Evolutionary conservation across 2,797 vertebrate genomes (phyloP), one percentile per base, ranked within the genome.

Genomic region (Nannoperca obscura): DNA sequence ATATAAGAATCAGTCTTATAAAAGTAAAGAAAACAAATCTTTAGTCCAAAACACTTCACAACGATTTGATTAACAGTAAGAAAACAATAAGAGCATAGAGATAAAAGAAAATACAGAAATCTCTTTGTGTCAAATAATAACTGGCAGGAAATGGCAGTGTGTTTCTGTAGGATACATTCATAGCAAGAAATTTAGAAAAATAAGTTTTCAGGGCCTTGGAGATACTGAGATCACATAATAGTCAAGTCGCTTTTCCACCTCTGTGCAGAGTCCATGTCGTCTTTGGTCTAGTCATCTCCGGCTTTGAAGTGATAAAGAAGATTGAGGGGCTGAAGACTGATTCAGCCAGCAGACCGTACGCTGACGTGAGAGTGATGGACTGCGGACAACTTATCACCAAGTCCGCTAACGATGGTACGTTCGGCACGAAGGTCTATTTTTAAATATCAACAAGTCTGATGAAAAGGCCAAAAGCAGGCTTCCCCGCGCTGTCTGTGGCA

Each of bases 291-390:
- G 96, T 99, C 86, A 98, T 99, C 93, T 99, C 98, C 17, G 98
- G 98, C 27, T 99, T 99, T 91, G 98, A 99, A 92, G 97, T 98
- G 65, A 97, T 99, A 46, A 98, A 98, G 85, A 97, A 97, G 92
- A 98, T 99, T 32, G 98, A 99, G 90, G 96, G 96, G 57, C 94
- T 99, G 91, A 99, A 99, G 96, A 97, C 98, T 0, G 98, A 99
- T 68, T 95, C 98, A 0, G 97, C 97, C 8, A 99, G 98, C 91
- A 94, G 98, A 67, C 98, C 98, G 1, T 99, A 99, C 3, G 98
- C 98, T 60, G 98, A 99, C 0, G 98, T 99, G 22, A 92, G 98
- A 80, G 96, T 99, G 84, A 96, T 99, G 63, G 97, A 99, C 94
- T 99, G 98, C 27, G 98, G 98, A 55, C 97, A 99, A 86, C 95